Evolutionary conservation across 2,113 vertebrate genomes (phyloP), one percentile per base, ranked within the genome.

Genomic region (Calidris pygmaea): DNA sequence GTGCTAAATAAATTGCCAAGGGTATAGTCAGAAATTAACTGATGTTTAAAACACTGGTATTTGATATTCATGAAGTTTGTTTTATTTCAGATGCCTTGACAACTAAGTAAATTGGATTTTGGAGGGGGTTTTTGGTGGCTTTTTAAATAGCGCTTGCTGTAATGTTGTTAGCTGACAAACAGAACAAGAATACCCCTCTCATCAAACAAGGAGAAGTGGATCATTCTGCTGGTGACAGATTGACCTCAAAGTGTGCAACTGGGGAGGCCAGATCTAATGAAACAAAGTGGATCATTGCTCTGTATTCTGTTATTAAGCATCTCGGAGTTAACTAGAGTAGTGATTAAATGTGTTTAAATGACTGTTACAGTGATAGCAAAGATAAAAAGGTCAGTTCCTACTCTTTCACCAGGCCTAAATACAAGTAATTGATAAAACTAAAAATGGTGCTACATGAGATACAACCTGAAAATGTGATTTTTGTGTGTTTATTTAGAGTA

Each of bases 301-400:
- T 85, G 34, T 63, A 8, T 93, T 89, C 62, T 87, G 14, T 68
- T 80, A 86, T 59, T 89, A 85, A 87, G 55, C 45, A 58, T 90
- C 50, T 90, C 1, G 0, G 30, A 89, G 63, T 90, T 95, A 79
- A 94, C 77, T 56, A 37, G 84, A 70, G n/a, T 86, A 74, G 39
- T 85, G 53, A 94, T 90, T 92, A 89, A 87, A 85, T 87, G 63
- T 63, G 37, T 74, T 89, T 85, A 90, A 89, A 85, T 77, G 16
- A 78, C 45, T 80, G 17, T 41, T 87, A 20, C 21, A 43, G 9
- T 73, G 66, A 85, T 77, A 86, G 56, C 32, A 47, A 81, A 71
- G 66, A 63, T 89, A 67, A 87, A 81, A 78, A 79, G 47, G 34
- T 96, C 9, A 2, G 34, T 56, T 89, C 27, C 15, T 70, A 59